These are phyloP conservation scores for Trematocara variabile DNA, from an alignment of 2,113 vertebrate genomes.

Conservation along the genomic window DNA sequence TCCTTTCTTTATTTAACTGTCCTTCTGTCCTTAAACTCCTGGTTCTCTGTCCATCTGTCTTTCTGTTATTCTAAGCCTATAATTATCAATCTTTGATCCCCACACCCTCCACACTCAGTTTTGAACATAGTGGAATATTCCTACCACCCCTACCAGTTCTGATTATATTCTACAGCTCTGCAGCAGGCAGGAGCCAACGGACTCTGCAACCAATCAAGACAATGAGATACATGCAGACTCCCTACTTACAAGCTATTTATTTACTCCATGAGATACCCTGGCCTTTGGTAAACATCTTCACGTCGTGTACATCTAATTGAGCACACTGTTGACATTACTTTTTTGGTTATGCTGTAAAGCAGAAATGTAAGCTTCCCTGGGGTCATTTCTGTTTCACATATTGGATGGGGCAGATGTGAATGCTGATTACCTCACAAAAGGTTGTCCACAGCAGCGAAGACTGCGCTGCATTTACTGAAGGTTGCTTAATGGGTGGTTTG, in stretches of 20 bases:
- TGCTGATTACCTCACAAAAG: constrained; percentile 6
- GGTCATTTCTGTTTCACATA: constrained; percentile 32
- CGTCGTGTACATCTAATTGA: constrained; percentile 39
- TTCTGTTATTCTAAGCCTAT: constrained; percentile 41
- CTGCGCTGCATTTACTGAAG: constrained; percentile 8
- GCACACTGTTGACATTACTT: constrained; percentile 31
- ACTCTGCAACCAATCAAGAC: constrained; percentile 65
- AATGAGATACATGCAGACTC: constrained; percentile 44
- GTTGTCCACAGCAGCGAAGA: not conserved
- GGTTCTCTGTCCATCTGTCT: constrained; percentile 32
- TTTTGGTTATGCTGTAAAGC: constrained; percentile 21
- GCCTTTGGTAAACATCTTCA: constrained; percentile 27
- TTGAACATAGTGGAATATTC: constrained; percentile 43
- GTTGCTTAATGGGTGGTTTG: constrained; percentile 50
- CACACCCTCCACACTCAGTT: not conserved
- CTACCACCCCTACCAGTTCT: constrained; percentile 2
- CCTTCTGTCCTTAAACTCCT: constrained; percentile 37
- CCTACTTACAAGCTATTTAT: constrained; percentile 37
- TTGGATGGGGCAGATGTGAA: constrained; percentile 20
- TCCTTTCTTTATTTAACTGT: constrained; percentile 38
- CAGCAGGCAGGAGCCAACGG: constrained; percentile 14
- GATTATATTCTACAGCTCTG: constrained; percentile 5
- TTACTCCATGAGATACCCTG: constrained; percentile 26
- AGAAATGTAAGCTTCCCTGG: constrained; percentile 1
- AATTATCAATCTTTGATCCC: constrained; percentile 18